These are phyloP conservation scores for Yponomeuta plumbellus DNA, from an alignment of 2,888 invertebrate genomes.

Conservation along the genomic window DNA sequence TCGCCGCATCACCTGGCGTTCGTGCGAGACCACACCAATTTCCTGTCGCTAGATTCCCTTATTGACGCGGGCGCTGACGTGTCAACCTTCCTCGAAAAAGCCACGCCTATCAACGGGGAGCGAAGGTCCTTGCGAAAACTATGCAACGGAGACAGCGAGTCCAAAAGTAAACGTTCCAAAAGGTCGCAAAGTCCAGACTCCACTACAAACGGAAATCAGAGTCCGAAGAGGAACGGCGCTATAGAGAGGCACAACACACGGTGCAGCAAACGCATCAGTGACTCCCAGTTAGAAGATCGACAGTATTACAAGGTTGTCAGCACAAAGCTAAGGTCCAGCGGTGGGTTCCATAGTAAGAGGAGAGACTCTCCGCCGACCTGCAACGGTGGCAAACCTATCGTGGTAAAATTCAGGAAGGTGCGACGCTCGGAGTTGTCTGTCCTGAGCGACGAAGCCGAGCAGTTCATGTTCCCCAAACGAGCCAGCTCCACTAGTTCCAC, in stretches of 20 bases:
- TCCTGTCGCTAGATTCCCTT: conserved; percentile 83
- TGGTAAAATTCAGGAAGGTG: conserved; percentile 85
- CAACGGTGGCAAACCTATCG: conserved; percentile 74
- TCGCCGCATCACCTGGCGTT: conserved; percentile 85
- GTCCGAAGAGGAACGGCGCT: conserved; percentile 49
- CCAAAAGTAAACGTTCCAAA: conserved; percentile 40
- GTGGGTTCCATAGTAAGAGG: conserved; percentile 48
- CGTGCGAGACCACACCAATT: conserved; percentile 84
- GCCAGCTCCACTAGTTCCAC: conserved; percentile 75
- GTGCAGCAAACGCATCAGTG: conserved; percentile 44
- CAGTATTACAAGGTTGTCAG: conserved; percentile 84
- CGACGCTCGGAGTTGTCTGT: conserved; percentile 84
- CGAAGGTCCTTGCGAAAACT: conserved; percentile 53
- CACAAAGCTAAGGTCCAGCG: conserved; percentile 80
- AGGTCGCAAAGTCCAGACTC: conserved; percentile 52
- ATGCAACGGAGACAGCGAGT: conserved; percentile 56
- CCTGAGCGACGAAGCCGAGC: conserved; percentile 90
- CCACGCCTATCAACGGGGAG: conserved; percentile 57
- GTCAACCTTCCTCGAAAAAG: conserved; percentile 80
- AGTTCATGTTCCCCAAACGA: conserved; percentile 88
- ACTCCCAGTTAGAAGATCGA: conserved; percentile 42
- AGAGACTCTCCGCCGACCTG: conserved; percentile 68
- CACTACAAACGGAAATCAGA: conserved; percentile 41
- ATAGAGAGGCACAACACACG: conserved; percentile 54
- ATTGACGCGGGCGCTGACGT: conserved; percentile 82